A percentile compares a stretch with the other conserved stretches of the same genome.
phyloP scores from a whole-genome alignment of 2,113 vertebrate genomes.

The Neolamprologus brichardi region DNA sequence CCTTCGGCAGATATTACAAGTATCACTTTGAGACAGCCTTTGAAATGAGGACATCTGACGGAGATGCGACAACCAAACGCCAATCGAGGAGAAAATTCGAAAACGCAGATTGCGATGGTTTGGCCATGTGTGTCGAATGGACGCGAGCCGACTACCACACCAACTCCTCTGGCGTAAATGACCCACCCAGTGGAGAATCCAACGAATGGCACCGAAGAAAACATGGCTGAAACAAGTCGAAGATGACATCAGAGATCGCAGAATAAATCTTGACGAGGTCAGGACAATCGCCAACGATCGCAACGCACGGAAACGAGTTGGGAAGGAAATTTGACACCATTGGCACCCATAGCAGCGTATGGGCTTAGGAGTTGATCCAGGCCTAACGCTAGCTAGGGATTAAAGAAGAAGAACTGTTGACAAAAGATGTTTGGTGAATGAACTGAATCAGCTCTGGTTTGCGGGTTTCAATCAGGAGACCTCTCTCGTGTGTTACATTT shows the following conservation, averaged over 20 bases:
- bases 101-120: rapidly evolving
- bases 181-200: not conserved
- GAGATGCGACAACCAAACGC: rapidly evolving
- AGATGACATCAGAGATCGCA: not conserved
- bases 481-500: not conserved
- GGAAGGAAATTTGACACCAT: not conserved
- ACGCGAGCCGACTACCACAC: not conserved
- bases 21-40: not conserved
- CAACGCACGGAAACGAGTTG: rapidly evolving
- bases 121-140: rapidly evolving
- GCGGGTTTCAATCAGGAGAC: rapidly evolving
- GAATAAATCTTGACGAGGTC: not conserved
- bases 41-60: rapidly evolving
- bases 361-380: not conserved
- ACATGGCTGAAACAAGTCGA: not conserved
- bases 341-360: rapidly evolving
- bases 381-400: rapidly evolving
- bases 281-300: not conserved
- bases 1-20: rapidly evolving
- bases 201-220: not conserved
- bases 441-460: not conserved
- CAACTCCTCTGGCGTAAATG: rapidly evolving
- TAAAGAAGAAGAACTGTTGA: not conserved
- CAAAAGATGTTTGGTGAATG: not conserved
- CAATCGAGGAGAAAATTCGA: rapidly evolving